These are phyloP conservation scores for Nettapus auritus DNA, from an alignment of 2,113 vertebrate genomes.

Conservation along the genomic window DNA sequence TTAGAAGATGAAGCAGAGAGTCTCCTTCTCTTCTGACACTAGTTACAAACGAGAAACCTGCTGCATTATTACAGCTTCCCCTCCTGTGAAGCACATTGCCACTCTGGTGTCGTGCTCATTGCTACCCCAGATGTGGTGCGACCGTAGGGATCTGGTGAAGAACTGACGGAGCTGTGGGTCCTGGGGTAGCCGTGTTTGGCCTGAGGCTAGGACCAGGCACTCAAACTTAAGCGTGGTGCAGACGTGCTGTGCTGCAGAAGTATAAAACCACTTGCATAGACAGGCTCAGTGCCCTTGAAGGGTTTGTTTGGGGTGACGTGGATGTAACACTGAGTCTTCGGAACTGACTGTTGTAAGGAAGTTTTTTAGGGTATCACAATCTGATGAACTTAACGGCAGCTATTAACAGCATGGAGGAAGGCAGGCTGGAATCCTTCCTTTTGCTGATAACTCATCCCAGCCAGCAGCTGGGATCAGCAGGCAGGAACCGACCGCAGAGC, in stretches of 20 bases:
- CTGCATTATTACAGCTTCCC: background rate
- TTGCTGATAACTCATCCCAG: background rate
- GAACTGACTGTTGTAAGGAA: background rate
- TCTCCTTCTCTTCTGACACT: background rate
- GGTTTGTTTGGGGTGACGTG: background rate
- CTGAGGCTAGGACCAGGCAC: background rate
- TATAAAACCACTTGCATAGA: background rate
- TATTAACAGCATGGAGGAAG: background rate
- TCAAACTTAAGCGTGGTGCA: background rate
- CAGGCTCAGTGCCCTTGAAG: background rate
- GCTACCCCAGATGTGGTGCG: background rate
- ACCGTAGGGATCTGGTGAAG: background rate
- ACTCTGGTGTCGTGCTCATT: background rate
- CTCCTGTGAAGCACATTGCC: background rate
- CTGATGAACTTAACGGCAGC: background rate
- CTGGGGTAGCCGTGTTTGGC: background rate
- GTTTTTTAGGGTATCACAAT: background rate
- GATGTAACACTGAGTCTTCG: background rate
- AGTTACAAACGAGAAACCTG: background rate
- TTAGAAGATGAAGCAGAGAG: background rate
- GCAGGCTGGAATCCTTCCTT: background rate
- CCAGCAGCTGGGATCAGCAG: background rate
- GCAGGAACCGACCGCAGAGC: background rate
- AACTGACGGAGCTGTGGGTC: fast-evolving
- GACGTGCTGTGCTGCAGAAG: background rate